Conservation (phyloP, 2,797 vertebrate genomes). For the Typhlichthys subterraneus region DNA sequence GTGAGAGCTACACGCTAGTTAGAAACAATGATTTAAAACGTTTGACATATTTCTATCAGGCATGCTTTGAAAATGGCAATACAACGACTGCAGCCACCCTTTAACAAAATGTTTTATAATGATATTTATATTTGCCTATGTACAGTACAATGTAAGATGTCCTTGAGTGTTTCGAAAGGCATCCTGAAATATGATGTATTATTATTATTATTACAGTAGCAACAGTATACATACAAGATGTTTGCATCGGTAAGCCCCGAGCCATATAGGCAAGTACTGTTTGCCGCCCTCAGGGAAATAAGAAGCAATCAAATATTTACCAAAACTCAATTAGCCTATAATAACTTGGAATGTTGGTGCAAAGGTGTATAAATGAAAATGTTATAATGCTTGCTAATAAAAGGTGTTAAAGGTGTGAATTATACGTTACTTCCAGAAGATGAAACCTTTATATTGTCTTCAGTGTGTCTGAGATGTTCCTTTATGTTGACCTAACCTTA, state of each 20-base stretch:
- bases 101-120: background rate
- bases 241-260: slow-evolving; percentile 18
- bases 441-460: slow-evolving; percentile 14
- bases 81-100: no score
- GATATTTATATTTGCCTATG: background rate
- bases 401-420: background rate
- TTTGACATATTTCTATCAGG: no score
- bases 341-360: slow-evolving; percentile 31
- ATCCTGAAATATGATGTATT: no score
- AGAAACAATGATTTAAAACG: no score
- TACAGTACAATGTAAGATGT: no score
- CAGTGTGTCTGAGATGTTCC: slow-evolving; percentile 27
- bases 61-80: no score
- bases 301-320: slow-evolving; percentile 42
- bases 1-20: no score
- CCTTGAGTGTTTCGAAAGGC: no score
- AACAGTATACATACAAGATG: slow-evolving; percentile 7
- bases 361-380: slow-evolving; percentile 7
- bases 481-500: slow-evolving; percentile 29
- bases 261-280: slow-evolving; percentile 18
- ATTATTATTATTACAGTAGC: no score
- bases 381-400: slow-evolving; percentile 39
- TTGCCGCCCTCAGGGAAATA: slow-evolving; percentile 27
- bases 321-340: slow-evolving; percentile 22
- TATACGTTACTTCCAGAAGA: slow-evolving; percentile 7